These are phyloP conservation scores for Masticophis lateralis DNA, from an alignment of 2,797 vertebrate species.

Conservation along the genomic window DNA sequence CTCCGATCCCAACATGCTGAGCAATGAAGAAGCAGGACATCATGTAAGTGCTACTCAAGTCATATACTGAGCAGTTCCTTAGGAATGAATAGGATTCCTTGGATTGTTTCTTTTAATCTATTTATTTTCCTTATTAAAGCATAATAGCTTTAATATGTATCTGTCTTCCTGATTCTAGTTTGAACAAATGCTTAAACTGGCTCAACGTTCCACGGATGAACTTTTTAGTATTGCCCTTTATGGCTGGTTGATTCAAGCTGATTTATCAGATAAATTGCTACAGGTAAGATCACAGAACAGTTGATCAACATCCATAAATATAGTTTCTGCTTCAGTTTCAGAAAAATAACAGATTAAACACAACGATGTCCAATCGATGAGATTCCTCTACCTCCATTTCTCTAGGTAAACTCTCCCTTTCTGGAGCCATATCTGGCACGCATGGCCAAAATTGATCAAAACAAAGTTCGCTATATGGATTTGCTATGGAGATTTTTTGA, in stretches of 20 bases:
- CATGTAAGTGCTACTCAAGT: constrained; percentile 78
- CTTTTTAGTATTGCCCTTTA: constrained; percentile 96
- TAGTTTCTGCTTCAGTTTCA: not conserved
- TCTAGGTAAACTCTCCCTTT: constrained; percentile 90
- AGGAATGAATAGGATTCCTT: not conserved
- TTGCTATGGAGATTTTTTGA: constrained; percentile 96
- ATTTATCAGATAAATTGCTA: constrained; percentile 91
- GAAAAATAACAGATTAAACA: not conserved
- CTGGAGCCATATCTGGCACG: constrained; percentile 93
- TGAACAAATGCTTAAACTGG: constrained; percentile 92
- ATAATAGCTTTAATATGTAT: constrained; percentile 6
- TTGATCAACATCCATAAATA: not conserved
- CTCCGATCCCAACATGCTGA: constrained; percentile 97
- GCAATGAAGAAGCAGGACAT: constrained; percentile 94
- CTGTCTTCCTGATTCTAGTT: constrained; percentile 73
- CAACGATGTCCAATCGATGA: not conserved
- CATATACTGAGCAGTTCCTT: no score
- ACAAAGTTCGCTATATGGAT: constrained; percentile 96
- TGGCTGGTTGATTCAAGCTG: constrained; percentile 96
- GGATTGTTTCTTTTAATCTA: not conserved
- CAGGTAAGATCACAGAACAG: constrained; percentile 77
- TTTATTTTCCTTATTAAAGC: not conserved
- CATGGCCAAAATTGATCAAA: constrained; percentile 95
- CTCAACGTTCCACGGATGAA: constrained; percentile 92
- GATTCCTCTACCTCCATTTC: not conserved